Conservation (phyloP, 2,888 invertebrate species). For the Meta bourneti region DNA sequence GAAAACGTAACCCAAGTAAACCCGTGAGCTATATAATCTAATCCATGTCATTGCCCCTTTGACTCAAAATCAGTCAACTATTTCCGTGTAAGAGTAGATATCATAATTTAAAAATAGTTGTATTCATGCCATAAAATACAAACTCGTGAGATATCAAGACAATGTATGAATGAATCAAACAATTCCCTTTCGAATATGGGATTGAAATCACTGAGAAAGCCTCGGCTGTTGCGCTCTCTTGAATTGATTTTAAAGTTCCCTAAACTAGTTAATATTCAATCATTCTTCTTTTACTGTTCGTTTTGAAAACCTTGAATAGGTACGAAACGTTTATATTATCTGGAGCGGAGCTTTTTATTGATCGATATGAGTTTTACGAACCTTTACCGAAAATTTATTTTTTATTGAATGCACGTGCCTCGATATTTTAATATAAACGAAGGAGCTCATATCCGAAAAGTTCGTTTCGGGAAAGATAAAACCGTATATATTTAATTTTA, state of each 20-base stretch:
- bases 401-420: no score
- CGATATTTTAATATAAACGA: no score
- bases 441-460: no score
- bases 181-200: background rate
- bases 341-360: conserved; percentile 15
- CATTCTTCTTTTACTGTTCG: background rate
- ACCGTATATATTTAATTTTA: no score
- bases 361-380: background rate
- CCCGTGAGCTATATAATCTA: background rate
- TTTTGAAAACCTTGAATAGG: conserved; percentile 22
- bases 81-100: background rate
- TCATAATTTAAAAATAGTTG: conserved; percentile 4
- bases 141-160: background rate
- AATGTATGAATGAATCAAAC: conserved; percentile 16
- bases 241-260: background rate
- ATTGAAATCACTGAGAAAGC: background rate
- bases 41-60: background rate
- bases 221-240: background rate
- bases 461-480: no score
- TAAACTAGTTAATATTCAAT: conserved; percentile 5
- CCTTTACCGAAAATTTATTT: background rate
- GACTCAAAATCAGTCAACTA: background rate
- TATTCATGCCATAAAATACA: background rate
- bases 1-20: no score
- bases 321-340: background rate